Evolutionary conservation across 2,888 invertebrate genomes (phyloP).

Genomic region (Caenorhabditis drosophilae): DNA sequence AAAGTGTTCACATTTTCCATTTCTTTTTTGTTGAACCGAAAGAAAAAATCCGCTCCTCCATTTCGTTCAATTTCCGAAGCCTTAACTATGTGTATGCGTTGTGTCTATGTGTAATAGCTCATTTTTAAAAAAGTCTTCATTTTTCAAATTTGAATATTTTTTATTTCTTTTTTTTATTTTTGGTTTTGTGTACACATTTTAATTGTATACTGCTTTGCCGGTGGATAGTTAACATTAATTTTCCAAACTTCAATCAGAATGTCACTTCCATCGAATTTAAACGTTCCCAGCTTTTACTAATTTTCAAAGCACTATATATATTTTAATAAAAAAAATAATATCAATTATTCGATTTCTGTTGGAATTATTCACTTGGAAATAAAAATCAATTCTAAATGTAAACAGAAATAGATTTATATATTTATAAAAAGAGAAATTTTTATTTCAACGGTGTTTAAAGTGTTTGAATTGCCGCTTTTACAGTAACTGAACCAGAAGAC

Average conservation of each 20-base stretch:
- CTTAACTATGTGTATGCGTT: conserved; percentile 6
- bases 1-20: not conserved
- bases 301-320: no score
- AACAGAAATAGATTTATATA: no score
- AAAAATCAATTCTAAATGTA: no score
- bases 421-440: no score
- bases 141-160: not conserved
- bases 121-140: not conserved
- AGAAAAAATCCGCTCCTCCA: not conserved
- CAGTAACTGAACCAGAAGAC: no score
- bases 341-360: no score
- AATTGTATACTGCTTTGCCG: conserved; percentile 5
- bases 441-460: no score
- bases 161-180: not conserved
- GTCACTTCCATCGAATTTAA: not conserved
- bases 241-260: not conserved
- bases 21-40: not conserved
- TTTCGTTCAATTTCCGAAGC: not conserved
- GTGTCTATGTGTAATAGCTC: conserved; percentile 5
- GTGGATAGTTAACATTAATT: conserved; percentile 1
- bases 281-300: no score
- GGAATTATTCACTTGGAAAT: no score
- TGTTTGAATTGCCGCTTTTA: no score
- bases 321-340: no score
- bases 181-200: no score